phyloP scores from a whole-genome alignment of 2,797 vertebrate species.

The Phoxinus dragarum region DNA sequence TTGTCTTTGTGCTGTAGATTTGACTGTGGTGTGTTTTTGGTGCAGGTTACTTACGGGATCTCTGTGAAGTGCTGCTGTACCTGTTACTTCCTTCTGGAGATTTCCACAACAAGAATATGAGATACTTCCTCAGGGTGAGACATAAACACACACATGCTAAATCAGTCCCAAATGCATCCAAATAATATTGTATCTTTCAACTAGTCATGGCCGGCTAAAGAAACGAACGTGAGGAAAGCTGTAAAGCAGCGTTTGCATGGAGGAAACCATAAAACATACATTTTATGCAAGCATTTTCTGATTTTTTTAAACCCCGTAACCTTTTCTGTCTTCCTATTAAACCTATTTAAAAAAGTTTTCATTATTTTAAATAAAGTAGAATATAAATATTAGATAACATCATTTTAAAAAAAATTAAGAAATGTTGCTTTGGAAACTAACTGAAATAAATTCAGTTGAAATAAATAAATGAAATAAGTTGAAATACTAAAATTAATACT shows the following conservation, averaged over 20 bases:
- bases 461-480: too few species aligned
- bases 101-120: conserved; percentile 99
- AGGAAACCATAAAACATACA: not conserved
- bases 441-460: not conserved
- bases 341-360: not conserved
- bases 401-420: not conserved
- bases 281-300: not conserved
- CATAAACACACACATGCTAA: not conserved
- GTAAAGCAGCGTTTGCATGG: not conserved
- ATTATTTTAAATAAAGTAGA: not conserved
- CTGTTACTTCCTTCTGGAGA: conserved; percentile 99
- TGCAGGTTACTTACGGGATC: conserved; percentile 94
- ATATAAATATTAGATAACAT: not conserved
- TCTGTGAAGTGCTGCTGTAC: conserved; percentile 98
- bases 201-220: not conserved
- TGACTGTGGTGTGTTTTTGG: not conserved
- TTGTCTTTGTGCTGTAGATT: not conserved
- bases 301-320: not conserved
- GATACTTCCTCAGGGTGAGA: conserved; percentile 98
- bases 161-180: not conserved
- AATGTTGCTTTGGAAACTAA: not conserved
- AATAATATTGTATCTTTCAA: not conserved
- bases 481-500: not conserved
- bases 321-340: not conserved
- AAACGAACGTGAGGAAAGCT: not conserved